Base-by-base conservation (phyloP, 2,888 invertebrate species). In the Drosophila neonasuta region DNA sequence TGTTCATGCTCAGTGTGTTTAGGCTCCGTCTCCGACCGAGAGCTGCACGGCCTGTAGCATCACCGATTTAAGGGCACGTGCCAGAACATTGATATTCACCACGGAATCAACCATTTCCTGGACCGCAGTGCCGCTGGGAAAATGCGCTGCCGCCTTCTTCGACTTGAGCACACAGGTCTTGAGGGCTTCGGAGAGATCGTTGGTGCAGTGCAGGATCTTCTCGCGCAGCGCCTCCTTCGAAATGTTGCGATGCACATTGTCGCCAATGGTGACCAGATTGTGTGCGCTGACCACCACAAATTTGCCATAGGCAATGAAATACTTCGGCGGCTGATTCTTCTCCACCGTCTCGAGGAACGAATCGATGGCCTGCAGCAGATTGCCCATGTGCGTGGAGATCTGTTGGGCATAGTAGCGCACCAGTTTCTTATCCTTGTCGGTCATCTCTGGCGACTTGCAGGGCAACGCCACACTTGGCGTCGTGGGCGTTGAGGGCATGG, bases 61-160 rank as follows among this genome's bases (percentile, higher is more conserved):
- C 60, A 94, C 94, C 60, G 94, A 92, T 77, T 97, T 95, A 56
- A 97, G 92, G 81, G 96, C 95, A 79, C 94, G 94, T 9, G 97
- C 97, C 57, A 96, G 92, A 81, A 95, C 95, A 1, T 97, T 97
- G 42, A 98, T 94, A 77, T 95, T 94, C 29, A 96, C 94, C 36
- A 98, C 96, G 5, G 96, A 94, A 88, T 97, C 97, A 6, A 98
- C 97, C 98, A 98, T 98, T 80, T 96, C 96, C 79, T 97, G 96
- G 15, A 97, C 97, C 0, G 97, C 97, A 39, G 93, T 93, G 9
- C 97, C 97, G 87, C 96, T 96, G 0, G 98, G 98, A 90, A 97
- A 98, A 91, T 97, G 96, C 65, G 96, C 93, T 3, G 97, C 97
- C 0, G 98, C 98, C 70, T 94, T 94, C 91, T 97, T 97, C 1